Evolutionary conservation across 64 coral and sea anemone genomes (phyloP).

Genomic region (Astreopora myriophthalma): DNA sequence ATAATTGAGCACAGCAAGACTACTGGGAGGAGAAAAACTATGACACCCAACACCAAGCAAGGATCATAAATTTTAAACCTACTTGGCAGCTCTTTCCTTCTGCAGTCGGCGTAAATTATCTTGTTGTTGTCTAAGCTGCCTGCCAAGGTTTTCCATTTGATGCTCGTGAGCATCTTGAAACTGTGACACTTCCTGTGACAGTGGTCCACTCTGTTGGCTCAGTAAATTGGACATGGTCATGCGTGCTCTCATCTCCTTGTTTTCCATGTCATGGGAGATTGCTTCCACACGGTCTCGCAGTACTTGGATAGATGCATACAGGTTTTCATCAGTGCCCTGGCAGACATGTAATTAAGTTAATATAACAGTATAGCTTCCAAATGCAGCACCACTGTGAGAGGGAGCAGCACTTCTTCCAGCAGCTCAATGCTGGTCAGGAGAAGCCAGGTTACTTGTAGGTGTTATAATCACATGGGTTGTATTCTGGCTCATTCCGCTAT

Average conservation of each 20-base stretch:
- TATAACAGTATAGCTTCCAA: background rate
- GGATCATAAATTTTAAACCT: background rate
- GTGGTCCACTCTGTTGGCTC: slow-evolving; percentile 15
- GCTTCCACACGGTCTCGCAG: slow-evolving; percentile 88
- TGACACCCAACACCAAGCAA: background rate
- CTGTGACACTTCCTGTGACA: slow-evolving; percentile 28
- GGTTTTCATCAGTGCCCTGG: slow-evolving; percentile 90
- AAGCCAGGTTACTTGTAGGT: too few species aligned
- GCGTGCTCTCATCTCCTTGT: slow-evolving; percentile 76
- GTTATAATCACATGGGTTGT: too few species aligned
- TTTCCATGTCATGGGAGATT: slow-evolving; percentile 88
- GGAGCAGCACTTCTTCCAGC: too few species aligned
- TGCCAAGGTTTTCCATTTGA: slow-evolving; percentile 73
- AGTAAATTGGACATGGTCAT: slow-evolving; percentile 60
- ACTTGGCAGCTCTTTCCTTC: slow-evolving; percentile 78
- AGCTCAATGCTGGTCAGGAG: too few species aligned
- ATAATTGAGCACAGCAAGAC: background rate
- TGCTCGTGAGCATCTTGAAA: slow-evolving; percentile 47
- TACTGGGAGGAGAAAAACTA: too few species aligned
- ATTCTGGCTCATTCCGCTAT: too few species aligned
- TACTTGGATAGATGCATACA: slow-evolving; percentile 98
- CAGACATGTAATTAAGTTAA: background rate
- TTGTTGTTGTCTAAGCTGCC: slow-evolving; percentile 66
- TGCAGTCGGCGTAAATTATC: slow-evolving; percentile 59
- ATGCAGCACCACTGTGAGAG: too few species aligned